Percentiles rank a stretch among this genome's conserved stretches.
Conservation (phyloP, 92 coral and sea anemone genomes). For the Paramuricea clavata region DNA sequence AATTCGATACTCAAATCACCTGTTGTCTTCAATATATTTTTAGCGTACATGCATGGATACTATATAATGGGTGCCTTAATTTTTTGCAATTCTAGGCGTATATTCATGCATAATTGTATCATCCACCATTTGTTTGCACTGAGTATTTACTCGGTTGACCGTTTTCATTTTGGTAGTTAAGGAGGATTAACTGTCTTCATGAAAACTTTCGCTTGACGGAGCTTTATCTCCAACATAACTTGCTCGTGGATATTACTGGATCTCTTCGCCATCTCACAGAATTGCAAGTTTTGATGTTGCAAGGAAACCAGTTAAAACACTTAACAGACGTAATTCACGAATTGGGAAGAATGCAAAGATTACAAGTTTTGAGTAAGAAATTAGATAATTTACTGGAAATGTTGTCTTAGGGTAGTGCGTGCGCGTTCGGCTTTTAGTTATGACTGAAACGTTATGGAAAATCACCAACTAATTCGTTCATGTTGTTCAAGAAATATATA, state of each 20-base stretch:
- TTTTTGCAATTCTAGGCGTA: too few relatives aligned
- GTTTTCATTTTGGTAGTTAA: slow-evolving; percentile 56
- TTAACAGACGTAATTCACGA: slow-evolving; percentile 94
- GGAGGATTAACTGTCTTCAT: slow-evolving; percentile 79
- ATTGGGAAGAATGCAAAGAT: slow-evolving; percentile 89
- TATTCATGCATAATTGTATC: neutral
- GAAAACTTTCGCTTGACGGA: slow-evolving; percentile 83
- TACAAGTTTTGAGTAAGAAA: slow-evolving; percentile 84
- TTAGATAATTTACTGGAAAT: neutral
- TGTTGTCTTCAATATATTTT: too few relatives aligned
- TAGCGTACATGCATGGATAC: too few relatives aligned
- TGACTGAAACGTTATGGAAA: too few relatives aligned
- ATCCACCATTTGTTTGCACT: neutral
- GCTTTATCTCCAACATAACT: slow-evolving; percentile 87
- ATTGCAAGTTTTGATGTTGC: slow-evolving; percentile 86
- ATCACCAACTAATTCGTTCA: too few relatives aligned
- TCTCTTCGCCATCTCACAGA: slow-evolving; percentile 81
- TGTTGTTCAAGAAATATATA: too few relatives aligned
- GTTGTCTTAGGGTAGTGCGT: too few relatives aligned
- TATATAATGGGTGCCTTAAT: too few relatives aligned
- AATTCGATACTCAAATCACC: too few relatives aligned
- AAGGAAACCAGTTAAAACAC: slow-evolving; percentile 92
- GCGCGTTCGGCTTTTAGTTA: neutral
- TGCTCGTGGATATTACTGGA: slow-evolving; percentile 86
- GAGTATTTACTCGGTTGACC: too few relatives aligned